phyloP scores from a whole-genome alignment of 2,113 vertebrate genomes.

The Collichthys lucidus region DNA sequence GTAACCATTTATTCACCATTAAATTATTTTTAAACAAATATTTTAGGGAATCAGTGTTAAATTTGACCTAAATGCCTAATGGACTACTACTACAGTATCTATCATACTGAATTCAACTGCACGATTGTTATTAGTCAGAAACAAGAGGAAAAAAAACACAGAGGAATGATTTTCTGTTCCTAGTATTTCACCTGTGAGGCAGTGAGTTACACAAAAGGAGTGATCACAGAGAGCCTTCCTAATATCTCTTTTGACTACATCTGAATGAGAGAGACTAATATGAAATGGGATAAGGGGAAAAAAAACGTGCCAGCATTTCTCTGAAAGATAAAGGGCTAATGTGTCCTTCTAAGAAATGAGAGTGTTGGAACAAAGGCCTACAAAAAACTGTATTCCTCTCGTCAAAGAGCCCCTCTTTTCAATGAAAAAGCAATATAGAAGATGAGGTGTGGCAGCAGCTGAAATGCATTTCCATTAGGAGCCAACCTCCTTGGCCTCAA shows the following conservation, averaged over 20 bases:
- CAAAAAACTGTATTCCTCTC: slow-evolving; percentile 57
- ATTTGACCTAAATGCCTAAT: not conserved
- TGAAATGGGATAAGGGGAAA: slow-evolving; percentile 68
- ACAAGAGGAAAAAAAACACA: slow-evolving; percentile 1
- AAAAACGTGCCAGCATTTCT: slow-evolving; percentile 69
- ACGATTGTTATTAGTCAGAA: not conserved
- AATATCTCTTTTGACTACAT: slow-evolving; percentile 56
- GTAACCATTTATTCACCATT: not conserved
- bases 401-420: slow-evolving; percentile 69
- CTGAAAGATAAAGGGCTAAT: slow-evolving; percentile 69
- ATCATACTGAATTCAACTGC: not conserved
- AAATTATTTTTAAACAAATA: not conserved
- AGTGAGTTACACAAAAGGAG: slow-evolving; percentile 39
- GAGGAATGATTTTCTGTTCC: slow-evolving; percentile 10
- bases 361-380: slow-evolving; percentile 67
- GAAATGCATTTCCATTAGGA: slow-evolving; percentile 79
- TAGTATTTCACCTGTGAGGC: slow-evolving; percentile 24
- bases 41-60: no score
- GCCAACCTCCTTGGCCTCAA: slow-evolving; percentile 61
- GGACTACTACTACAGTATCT: not conserved
- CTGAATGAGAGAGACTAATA: slow-evolving; percentile 54
- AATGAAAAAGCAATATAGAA: slow-evolving; percentile 75
- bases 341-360: slow-evolving; percentile 67
- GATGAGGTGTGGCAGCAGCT: slow-evolving; percentile 69
- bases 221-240: slow-evolving; percentile 45